These are phyloP conservation scores for Stichopus horrens DNA, from an alignment of 53 echinoderm and acorn worm species.

Conservation along the genomic window DNA sequence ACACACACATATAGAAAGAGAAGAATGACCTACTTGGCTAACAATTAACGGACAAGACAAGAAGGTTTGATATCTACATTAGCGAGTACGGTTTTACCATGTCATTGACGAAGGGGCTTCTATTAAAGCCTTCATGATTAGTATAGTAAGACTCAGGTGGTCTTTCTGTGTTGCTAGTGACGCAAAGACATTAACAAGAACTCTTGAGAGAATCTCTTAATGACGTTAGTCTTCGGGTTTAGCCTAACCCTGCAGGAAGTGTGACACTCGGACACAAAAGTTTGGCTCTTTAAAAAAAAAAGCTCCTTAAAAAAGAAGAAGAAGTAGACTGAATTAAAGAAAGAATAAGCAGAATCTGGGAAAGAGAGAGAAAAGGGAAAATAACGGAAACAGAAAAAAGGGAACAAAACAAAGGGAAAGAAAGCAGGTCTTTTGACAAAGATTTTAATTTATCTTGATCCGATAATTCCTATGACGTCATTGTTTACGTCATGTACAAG, in stretches of 20 bases:
- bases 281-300: background rate
- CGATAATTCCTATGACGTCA: slow-evolving; percentile 35
- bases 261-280: slow-evolving; percentile 27
- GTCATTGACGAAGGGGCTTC: background rate
- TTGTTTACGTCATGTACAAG: slow-evolving; percentile 21
- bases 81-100: background rate
- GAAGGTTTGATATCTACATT: slow-evolving; percentile 21
- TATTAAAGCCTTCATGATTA: slow-evolving; percentile 38
- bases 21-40: slow-evolving; percentile 14
- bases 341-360: too few species aligned
- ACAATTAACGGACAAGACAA: background rate
- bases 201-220: slow-evolving; percentile 8
- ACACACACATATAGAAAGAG: background rate
- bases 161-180: slow-evolving; percentile 14
- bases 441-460: slow-evolving; percentile 37
- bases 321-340: too few species aligned
- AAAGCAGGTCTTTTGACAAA: slow-evolving; percentile 10
- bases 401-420: background rate
- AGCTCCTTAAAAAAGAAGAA: background rate
- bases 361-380: slow-evolving; percentile 9
- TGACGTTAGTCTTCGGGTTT: slow-evolving; percentile 20
- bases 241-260: slow-evolving; percentile 23
- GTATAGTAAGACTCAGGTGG: slow-evolving; percentile 32
- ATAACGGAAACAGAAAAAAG: background rate
- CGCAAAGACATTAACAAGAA: slow-evolving; percentile 34